These are phyloP conservation scores for Eudemis profundana DNA, from an alignment of 2,888 invertebrate genomes.

Conservation along the genomic window DNA sequence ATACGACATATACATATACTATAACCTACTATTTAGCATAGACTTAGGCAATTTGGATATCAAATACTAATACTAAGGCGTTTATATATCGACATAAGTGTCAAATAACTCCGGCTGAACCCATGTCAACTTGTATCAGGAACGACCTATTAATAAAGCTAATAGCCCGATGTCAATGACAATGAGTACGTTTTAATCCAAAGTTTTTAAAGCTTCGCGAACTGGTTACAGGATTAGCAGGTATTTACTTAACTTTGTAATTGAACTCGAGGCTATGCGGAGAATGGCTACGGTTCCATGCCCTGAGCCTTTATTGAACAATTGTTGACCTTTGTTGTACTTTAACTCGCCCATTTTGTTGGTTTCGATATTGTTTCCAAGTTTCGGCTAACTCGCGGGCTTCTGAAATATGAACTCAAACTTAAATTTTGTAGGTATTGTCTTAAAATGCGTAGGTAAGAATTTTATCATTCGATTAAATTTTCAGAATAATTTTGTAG, in stretches of 20 bases:
- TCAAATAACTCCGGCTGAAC: neutral
- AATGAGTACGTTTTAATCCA: constrained; percentile 19
- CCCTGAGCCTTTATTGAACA: constrained; percentile 57
- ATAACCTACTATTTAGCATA: too few species aligned
- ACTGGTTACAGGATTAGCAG: constrained; percentile 36
- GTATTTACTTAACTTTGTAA: constrained; percentile 41
- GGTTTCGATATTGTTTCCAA: constrained; percentile 63
- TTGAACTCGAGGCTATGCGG: constrained; percentile 36
- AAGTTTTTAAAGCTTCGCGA: constrained; percentile 18
- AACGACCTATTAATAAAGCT: neutral
- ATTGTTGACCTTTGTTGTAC: constrained; percentile 63
- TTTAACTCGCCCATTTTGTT: constrained; percentile 61
- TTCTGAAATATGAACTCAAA: constrained; percentile 41
- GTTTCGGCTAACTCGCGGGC: constrained; percentile 49
- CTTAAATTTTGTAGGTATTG: constrained; percentile 33
- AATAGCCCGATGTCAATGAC: neutral
- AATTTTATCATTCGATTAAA: constrained; percentile 37
- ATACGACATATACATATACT: too few species aligned
- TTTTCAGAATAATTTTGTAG: constrained; percentile 11
- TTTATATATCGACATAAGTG: too few species aligned
- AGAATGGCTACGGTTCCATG: constrained; percentile 51
- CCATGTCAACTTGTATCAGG: neutral
- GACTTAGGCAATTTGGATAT: too few species aligned
- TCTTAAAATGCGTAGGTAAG: constrained; percentile 37
- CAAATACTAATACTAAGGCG: too few species aligned